Conservation (phyloP, 2,888 invertebrate genomes). For the Elysia crispata region DNA sequence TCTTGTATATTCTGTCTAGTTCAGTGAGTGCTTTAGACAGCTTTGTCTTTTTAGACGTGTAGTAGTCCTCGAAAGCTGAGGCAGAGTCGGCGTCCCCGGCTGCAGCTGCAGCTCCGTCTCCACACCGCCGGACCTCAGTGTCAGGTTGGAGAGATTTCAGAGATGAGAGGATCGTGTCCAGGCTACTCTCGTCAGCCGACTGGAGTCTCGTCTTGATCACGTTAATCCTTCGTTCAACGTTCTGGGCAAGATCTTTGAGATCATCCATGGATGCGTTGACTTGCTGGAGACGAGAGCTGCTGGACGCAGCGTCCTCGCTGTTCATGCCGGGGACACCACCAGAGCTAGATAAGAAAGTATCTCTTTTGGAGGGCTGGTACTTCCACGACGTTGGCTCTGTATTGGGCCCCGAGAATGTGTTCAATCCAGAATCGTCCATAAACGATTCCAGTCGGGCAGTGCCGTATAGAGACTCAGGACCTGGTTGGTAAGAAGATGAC, state of each 20-base stretch:
- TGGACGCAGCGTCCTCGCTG: background rate
- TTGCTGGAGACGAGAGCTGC: constrained; percentile 39
- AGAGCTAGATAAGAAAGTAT: background rate
- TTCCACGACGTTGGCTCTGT: constrained; percentile 37
- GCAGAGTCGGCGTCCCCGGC: constrained; percentile 53
- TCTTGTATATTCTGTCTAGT: constrained; percentile 71
- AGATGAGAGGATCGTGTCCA: constrained; percentile 67
- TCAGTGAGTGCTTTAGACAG: constrained; percentile 71
- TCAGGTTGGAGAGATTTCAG: constrained; percentile 66
- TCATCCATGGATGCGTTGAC: constrained; percentile 68
- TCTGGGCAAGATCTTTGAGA: constrained; percentile 64
- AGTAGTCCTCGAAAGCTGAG: constrained; percentile 59
- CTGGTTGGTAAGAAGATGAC: constrained; percentile 34
- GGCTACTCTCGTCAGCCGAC: constrained; percentile 65
- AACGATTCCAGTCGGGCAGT: constrained; percentile 31
- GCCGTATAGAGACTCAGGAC: constrained; percentile 44
- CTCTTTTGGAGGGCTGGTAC: constrained; percentile 13
- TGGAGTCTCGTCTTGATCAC: constrained; percentile 67
- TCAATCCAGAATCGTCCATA: background rate
- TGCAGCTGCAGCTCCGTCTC: too few species aligned
- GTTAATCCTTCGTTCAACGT: constrained; percentile 66
- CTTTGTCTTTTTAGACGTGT: constrained; percentile 63
- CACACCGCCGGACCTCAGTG: constrained; percentile 53
- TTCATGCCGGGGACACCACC: background rate
- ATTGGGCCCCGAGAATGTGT: constrained; percentile 37